Conservation (phyloP, 2,888 invertebrate species). For the Lobophora halterata region DNA sequence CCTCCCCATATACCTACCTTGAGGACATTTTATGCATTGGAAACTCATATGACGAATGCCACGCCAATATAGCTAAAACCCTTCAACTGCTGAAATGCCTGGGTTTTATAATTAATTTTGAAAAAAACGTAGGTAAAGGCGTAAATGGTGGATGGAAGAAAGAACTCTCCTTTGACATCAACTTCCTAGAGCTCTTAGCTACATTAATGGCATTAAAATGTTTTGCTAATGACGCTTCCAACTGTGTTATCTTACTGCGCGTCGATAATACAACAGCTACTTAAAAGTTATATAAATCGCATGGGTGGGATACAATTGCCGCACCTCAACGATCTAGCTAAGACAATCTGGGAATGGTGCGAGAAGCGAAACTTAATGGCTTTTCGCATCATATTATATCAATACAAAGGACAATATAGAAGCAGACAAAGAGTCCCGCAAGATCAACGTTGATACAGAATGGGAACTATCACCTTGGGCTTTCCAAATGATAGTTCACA, state of each 20-base stretch:
- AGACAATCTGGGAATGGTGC: conserved; percentile 25
- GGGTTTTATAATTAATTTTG: conserved; percentile 17
- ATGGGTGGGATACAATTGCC: conserved; percentile 22
- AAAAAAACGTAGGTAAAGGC: conserved; percentile 5
- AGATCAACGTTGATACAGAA: conserved; percentile 16
- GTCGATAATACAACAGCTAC: conserved; percentile 22
- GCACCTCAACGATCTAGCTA: conserved; percentile 17
- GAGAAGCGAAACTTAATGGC: conserved; percentile 15
- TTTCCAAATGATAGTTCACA: conserved; percentile 4
- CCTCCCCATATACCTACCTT: too few species aligned
- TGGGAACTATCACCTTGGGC: conserved; percentile 17
- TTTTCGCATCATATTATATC: conserved; percentile 18
- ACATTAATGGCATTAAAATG: conserved; percentile 9
- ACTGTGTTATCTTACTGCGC: conserved; percentile 11
- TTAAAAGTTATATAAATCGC: conserved; percentile 21
- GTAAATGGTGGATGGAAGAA: conserved; percentile 8
- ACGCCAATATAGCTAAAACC: not conserved
- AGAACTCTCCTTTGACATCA: conserved; percentile 15
- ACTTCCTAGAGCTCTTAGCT: conserved; percentile 17
- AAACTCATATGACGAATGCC: not conserved
- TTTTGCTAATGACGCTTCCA: conserved; percentile 1
- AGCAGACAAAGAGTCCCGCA: conserved; percentile 20
- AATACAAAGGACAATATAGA: conserved; percentile 6
- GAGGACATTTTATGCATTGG: conserved; percentile 1
- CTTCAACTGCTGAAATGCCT: conserved; percentile 8